Evolutionary conservation across 2,797 vertebrate genomes (phyloP).

Genomic region (Falco berigora): DNA sequence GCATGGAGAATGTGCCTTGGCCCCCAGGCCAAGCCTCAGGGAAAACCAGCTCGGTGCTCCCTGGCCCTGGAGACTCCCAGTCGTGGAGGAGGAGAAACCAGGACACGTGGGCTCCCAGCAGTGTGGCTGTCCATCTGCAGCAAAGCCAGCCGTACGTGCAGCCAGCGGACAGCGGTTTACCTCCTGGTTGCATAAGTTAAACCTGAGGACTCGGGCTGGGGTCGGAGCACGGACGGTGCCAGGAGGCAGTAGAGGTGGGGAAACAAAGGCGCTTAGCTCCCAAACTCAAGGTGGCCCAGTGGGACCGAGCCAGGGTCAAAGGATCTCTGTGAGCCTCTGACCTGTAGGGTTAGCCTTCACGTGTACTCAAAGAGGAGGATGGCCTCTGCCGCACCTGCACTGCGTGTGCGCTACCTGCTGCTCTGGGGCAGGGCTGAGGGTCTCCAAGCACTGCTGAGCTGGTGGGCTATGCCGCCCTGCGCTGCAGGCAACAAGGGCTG

Average conservation of each 20-base stretch:
- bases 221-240: background rate
- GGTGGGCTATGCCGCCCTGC: rapidly evolving
- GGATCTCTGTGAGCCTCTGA: background rate
- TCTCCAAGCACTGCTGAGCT: background rate
- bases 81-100: background rate
- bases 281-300: background rate
- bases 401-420: rapidly evolving
- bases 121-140: background rate
- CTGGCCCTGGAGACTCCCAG: background rate
- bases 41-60: background rate
- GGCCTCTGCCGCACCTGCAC: background rate
- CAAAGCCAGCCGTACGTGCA: background rate
- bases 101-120: background rate
- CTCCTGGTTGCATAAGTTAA: background rate
- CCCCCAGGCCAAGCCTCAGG: too few relatives aligned
- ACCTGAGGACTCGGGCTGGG: background rate
- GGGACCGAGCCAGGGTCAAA: background rate
- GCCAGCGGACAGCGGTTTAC: background rate
- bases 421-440: too few relatives aligned
- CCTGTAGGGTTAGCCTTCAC: background rate
- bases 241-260: background rate
- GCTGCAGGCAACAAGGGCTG: conserved; percentile 88
- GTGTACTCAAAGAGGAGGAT: background rate
- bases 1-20: background rate
- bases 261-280: background rate